Evolutionary conservation across 2,113 vertebrate species (phyloP), one percentile per base, ranked within the genome.

Genomic region (Pica pica): DNA sequence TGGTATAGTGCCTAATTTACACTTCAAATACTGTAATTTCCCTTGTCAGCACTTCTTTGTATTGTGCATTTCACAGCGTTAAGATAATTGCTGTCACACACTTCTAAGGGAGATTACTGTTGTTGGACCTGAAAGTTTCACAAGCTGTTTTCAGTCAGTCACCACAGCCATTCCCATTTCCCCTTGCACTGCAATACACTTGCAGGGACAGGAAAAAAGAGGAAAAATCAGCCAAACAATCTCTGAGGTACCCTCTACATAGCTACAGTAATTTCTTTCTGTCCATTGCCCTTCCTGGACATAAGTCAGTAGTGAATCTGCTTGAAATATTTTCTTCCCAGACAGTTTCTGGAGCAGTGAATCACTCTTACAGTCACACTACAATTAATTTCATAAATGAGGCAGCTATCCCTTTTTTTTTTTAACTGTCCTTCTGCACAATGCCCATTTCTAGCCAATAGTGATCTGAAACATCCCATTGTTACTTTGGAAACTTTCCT

Each of bases 11-110:
- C 49, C 31, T 89, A 78, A 79, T 92, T 89, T 73, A 53, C 65
- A 68, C 63, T 68, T 89, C 59, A 94, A 75, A 89, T 92, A 44
- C 53, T 78, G 31, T 68, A 78, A 91, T 92, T 94, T 94, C 17
- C 56, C 46, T 91, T 89, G n/a, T 78, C 74, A 91, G 17, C 53
- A 37, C 59, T 74, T 76, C 55, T 90, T 86, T 75, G 37, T 57
- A 20, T 60, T 30, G 27, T 44, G 27, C 44, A 70, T 92, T 74
- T 89, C 56, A 71, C 47, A 47, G 13, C 31, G 42, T 69, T 84
- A 78, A 87, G 61, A 27, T 81, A 87, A 84, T 73, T 89, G 31
- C 27, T 31, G 33, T 63, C 41, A 49, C 49, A 41, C 41, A 47
- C 30, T 84, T 77, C 30, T 75, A 68, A 56, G 50, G 19, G 24